These are phyloP conservation scores for Pseudococcus jackbeardsleyi DNA, from an alignment of 2,888 invertebrate genomes.

Conservation along the genomic window DNA sequence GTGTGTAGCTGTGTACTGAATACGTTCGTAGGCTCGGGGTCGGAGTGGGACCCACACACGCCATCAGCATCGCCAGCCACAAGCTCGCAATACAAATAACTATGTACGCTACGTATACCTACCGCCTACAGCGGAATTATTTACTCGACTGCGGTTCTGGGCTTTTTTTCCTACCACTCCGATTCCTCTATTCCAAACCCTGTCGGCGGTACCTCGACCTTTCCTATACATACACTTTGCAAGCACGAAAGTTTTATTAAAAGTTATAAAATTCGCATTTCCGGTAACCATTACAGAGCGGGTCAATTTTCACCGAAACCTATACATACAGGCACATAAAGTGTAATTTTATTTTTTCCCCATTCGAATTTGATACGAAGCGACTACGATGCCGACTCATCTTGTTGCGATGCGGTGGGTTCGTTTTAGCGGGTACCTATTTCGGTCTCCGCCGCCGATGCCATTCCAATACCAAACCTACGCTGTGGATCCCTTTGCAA, in stretches of 20 bases:
- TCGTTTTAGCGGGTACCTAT: not conserved
- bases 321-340: not conserved
- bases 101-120: not conserved
- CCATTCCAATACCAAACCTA: not conserved
- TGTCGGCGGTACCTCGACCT: too few relatives aligned
- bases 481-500: not conserved
- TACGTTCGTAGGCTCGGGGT: not conserved
- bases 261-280: constrained; percentile 42
- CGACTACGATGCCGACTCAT: not conserved
- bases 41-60: not conserved
- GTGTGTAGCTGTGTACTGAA: not conserved
- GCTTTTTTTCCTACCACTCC: not conserved
- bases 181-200: not conserved
- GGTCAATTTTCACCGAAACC: not conserved
- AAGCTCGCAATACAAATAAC: constrained; percentile 8
- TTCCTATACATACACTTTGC: not conserved
- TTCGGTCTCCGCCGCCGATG: not conserved
- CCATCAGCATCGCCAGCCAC: not conserved
- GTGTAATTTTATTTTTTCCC: not conserved
- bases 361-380: not conserved
- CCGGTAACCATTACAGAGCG: not conserved
- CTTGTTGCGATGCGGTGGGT: not conserved
- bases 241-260: not conserved
- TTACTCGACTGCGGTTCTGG: constrained; percentile 1
- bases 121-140: not conserved